These are phyloP conservation scores for Crotophaga sulcirostris DNA, from an alignment of 2,113 vertebrate genomes.

Conservation along the genomic window DNA sequence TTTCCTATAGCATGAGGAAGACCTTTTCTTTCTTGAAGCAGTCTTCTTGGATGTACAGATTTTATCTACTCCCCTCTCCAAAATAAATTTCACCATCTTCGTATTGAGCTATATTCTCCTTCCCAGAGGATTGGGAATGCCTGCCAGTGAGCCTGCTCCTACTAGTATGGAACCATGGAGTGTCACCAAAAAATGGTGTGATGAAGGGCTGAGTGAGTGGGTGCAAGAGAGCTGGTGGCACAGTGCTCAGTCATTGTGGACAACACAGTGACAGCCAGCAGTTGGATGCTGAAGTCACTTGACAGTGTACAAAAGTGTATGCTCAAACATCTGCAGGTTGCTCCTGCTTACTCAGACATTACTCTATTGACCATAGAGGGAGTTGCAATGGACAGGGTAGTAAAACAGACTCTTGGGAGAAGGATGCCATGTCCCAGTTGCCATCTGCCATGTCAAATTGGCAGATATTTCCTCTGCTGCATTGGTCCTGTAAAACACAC, in stretches of 20 bases:
- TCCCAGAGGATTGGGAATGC: not conserved
- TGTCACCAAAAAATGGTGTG: not conserved
- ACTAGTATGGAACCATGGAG: not conserved
- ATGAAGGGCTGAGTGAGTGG: not conserved
- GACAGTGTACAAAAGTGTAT: not conserved
- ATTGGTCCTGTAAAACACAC: not conserved
- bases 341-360: not conserved
- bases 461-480: not conserved
- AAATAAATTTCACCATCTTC: not conserved
- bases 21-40: not conserved
- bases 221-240: not conserved
- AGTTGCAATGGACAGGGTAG: not conserved
- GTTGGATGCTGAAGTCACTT: not conserved
- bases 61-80: not conserved
- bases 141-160: not conserved
- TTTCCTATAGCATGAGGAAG: not conserved
- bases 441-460: not conserved
- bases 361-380: not conserved
- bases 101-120: not conserved
- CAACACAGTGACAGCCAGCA: fast-evolving
- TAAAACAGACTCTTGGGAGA: not conserved
- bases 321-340: not conserved
- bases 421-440: not conserved
- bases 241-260: not conserved
- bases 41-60: not conserved